Conservation (phyloP, 2,888 invertebrate species). For the Mechanitis mazaeus region DNA sequence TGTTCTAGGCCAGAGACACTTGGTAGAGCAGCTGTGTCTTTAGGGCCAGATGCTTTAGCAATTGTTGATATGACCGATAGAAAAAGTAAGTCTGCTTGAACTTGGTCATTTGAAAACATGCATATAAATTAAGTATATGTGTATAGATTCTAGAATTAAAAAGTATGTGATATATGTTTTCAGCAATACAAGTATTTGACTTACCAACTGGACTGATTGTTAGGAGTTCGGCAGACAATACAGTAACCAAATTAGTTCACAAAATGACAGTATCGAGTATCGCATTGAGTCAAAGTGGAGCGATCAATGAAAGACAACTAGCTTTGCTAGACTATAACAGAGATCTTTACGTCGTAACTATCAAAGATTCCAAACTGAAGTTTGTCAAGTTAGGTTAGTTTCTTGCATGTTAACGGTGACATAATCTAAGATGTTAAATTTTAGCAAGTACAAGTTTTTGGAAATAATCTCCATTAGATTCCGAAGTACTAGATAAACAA, state of each 20-base stretch:
- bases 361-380: constrained; percentile 79
- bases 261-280: constrained; percentile 87
- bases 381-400: constrained; percentile 83
- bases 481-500: neutral
- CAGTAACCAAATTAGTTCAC: constrained; percentile 85
- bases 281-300: constrained; percentile 90
- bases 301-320: constrained; percentile 85
- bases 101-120: neutral
- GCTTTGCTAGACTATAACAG: constrained; percentile 92
- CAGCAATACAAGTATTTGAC: constrained; percentile 88
- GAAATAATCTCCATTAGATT: too few relatives aligned
- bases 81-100: constrained; percentile 76
- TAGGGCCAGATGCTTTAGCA: constrained; percentile 92
- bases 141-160: too few relatives aligned
- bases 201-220: constrained; percentile 80
- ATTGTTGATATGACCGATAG: constrained; percentile 90
- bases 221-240: constrained; percentile 82
- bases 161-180: constrained; percentile 11
- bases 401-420: too few relatives aligned
- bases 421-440: too few relatives aligned
- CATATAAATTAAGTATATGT: too few relatives aligned
- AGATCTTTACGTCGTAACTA: constrained; percentile 89
- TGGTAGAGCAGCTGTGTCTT: constrained; percentile 83
- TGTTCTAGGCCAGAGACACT: constrained; percentile 91
- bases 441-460: too few relatives aligned